Conservation (phyloP, 2,888 invertebrate genomes). For the Dinocampus coccinellae region DNA sequence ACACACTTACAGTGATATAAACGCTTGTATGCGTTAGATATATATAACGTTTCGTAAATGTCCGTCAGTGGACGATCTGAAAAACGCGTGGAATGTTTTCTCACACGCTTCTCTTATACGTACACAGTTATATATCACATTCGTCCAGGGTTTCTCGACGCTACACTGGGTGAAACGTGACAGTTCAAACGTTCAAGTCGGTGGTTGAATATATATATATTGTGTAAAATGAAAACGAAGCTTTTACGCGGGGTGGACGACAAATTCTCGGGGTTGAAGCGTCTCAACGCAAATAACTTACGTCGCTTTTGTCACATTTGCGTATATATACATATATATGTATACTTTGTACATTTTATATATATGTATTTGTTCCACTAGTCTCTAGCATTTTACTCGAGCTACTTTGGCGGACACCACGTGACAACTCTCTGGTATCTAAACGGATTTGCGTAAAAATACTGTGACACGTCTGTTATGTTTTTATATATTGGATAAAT, state of each 20-base stretch:
- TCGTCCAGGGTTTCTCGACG: neutral
- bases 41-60: slow-evolving; percentile 23
- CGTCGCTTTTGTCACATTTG: slow-evolving; percentile 47
- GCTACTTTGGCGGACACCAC: neutral
- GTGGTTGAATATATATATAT: slow-evolving; percentile 32
- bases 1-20: too few relatives aligned
- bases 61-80: slow-evolving; percentile 53
- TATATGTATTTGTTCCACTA: neutral
- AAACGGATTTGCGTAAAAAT: slow-evolving; percentile 42
- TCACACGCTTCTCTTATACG: neutral
- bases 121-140: neutral
- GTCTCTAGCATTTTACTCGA: neutral
- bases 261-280: slow-evolving; percentile 52
- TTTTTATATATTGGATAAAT: too few relatives aligned
- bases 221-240: slow-evolving; percentile 38
- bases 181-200: slow-evolving; percentile 29
- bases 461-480: slow-evolving; percentile 24
- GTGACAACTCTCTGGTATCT: slow-evolving; percentile 7
- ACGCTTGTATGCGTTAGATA: too few relatives aligned
- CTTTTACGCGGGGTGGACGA: slow-evolving; percentile 37
- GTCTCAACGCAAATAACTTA: slow-evolving; percentile 59
- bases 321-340: neutral
- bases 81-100: slow-evolving; percentile 58
- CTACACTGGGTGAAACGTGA: slow-evolving; percentile 32
- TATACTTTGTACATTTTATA: neutral